A percentile compares a stretch with the other conserved stretches of the same genome.
Evolutionary conservation across 2,888 invertebrate genomes (phyloP).

Genomic region (Stomorhina lunata): DNA sequence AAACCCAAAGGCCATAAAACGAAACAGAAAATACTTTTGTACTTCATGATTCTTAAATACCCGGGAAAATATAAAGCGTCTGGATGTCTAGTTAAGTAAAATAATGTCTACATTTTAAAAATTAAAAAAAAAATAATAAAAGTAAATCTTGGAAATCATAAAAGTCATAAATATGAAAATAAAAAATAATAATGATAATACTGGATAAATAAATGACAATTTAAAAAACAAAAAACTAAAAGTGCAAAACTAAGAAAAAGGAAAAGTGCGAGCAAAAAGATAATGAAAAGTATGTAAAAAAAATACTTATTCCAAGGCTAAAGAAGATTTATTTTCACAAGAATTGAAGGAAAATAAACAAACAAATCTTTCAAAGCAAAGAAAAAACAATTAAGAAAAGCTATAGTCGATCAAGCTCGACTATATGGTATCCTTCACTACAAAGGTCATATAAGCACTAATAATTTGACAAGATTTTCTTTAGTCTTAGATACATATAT

Average conservation of each 20-base stretch:
- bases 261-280: not conserved
- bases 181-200: too few species aligned
- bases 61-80: constrained; percentile 41
- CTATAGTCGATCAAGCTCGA: too few species aligned
- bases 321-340: constrained; percentile 40
- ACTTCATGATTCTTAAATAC: not conserved
- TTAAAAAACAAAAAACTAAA: constrained; percentile 30
- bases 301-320: constrained; percentile 34
- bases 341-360: not conserved
- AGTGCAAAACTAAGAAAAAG: not conserved
- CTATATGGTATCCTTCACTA: too few species aligned
- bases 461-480: too few species aligned
- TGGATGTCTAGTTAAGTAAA: constrained; percentile 59
- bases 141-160: constrained; percentile 56
- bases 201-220: constrained; percentile 37
- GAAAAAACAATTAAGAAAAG: not conserved
- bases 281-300: not conserved
- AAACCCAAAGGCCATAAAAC: constrained; percentile 34
- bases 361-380: not conserved
- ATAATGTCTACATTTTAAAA: constrained; percentile 44
- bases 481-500: too few species aligned
- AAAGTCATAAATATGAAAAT: constrained; percentile 17
- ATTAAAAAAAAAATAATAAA: constrained; percentile 26
- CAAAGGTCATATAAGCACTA: too few species aligned
- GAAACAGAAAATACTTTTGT: constrained; percentile 31